Base-by-base conservation (phyloP, 1,140 invertebrate species). In the Subanguina moxae region DNA sequence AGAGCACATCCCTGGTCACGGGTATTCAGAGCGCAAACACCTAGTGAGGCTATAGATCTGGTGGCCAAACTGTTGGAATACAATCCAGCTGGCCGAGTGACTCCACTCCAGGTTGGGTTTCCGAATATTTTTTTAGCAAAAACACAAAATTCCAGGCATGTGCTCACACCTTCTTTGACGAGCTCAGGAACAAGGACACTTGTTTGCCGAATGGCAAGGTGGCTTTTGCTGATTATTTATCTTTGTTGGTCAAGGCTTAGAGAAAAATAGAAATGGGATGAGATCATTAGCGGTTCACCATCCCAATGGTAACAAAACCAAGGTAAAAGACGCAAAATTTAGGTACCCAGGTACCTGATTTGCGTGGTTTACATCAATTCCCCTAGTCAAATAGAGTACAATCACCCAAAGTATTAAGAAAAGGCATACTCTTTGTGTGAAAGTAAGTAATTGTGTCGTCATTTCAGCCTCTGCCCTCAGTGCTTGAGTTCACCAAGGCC, bases 141-240 rank as follows among this genome's bases (percentile, higher is more conserved):
- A 45, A 17, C 27, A 48, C 17, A 11, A 28, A 46, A 25, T 5
- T 61, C 27, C 19, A 61, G 58, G 58, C 58, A 5, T 61, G 58
- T 25, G 92, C 94, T 74, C 94, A 98, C 86, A 86, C 88, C 68
- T 98, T 98, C 87, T 98, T 99, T 86, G 91, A 97, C 83, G 95
- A 98, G 84, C 86, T 98, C 72, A 88, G 95, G 73, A 91, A 94
- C 82, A 89, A 90, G 21, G 88, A 87, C 72, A 91, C 90, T 64
- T 87, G 89, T 74, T 87, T 97, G 83, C 94, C 94, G 46, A 96
- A 90, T 84, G 92, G 91, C 30, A 88, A 90, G 32, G 32, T 38
- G 11, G 32, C 3, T 38, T 3, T 38, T 38, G 32, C 11, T 38
- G 32, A 5, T 38, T 38, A 38, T 38, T 11, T 38, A 38, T 11